Evolutionary conservation across 92 coral and sea anemone genomes (phyloP).

Genomic region (Epizoanthus scotinus): DNA sequence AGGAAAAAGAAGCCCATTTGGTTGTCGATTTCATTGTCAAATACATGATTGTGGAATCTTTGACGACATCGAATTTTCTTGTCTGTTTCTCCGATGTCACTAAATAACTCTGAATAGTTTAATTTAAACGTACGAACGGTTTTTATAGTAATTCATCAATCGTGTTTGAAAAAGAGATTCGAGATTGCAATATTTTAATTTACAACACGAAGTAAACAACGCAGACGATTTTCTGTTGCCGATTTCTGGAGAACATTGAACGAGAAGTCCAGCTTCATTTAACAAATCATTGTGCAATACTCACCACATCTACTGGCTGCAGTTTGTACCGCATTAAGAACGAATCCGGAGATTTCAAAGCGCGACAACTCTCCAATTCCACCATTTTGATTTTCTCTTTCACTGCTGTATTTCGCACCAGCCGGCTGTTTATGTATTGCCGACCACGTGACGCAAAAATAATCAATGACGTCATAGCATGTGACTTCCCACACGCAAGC

Average conservation of each 20-base stretch:
- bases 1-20: too few species aligned
- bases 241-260: slow-evolving; percentile 1
- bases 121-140: too few species aligned
- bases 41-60: too few species aligned
- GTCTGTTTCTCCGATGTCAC: too few species aligned
- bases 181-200: too few species aligned
- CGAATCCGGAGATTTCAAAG: slow-evolving; percentile 47
- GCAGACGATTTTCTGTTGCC: neutral
- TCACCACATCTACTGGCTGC: slow-evolving; percentile 81
- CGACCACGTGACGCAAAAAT: slow-evolving; percentile 13
- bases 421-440: neutral
- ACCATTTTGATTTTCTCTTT: neutral
- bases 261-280: neutral
- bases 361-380: slow-evolving; percentile 26
- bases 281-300: slow-evolving; percentile 14
- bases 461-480: slow-evolving; percentile 23
- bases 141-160: too few species aligned
- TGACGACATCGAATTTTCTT: too few species aligned
- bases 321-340: slow-evolving; percentile 64
- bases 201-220: too few species aligned
- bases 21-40: too few species aligned
- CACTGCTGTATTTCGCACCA: neutral
- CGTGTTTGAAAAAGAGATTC: too few species aligned
- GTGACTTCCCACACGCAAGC: neutral
- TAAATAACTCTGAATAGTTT: too few species aligned